phyloP scores from a whole-genome alignment of 2,797 vertebrate species.

The Hydrophis major region DNA sequence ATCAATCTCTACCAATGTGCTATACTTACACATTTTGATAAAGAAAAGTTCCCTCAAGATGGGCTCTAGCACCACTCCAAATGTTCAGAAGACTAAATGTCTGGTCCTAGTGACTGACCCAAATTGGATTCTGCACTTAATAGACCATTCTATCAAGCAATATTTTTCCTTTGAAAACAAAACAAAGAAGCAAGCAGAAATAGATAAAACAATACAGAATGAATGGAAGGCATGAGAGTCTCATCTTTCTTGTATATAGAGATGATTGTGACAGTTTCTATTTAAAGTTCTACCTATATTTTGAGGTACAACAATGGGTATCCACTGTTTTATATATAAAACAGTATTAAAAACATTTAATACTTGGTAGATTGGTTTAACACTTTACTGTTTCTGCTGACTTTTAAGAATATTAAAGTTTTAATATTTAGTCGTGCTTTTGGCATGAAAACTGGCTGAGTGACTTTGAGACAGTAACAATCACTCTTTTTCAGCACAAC shows the following conservation, averaged over 20 bases:
- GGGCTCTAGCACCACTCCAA: not conserved
- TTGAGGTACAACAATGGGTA: slow-evolving; percentile 13
- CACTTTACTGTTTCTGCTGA: slow-evolving; percentile 34
- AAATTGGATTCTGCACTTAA: not conserved
- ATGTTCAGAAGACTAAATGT: not conserved
- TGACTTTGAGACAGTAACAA: not conserved
- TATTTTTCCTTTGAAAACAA: not conserved
- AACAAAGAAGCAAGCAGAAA: not conserved
- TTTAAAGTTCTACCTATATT: slow-evolving; percentile 12
- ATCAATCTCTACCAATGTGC: not conserved
- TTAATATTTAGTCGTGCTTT: not conserved
- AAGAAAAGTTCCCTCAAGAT: not conserved
- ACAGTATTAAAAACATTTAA: slow-evolving; percentile 13
- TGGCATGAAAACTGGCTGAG: not conserved
- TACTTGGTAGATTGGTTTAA: slow-evolving; percentile 33
- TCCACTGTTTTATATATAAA: not conserved
- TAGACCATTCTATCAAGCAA: not conserved
- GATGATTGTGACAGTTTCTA: slow-evolving; percentile 8
- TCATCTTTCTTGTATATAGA: not conserved
- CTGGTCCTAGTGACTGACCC: not conserved
- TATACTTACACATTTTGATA: not conserved
- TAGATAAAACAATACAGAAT: slow-evolving; percentile 13
- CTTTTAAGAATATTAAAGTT: not conserved
- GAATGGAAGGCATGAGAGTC: not conserved
- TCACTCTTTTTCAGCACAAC: not conserved